Evolutionary conservation across 64 coral and sea anemone genomes (phyloP).

Genomic region (Stylophora pistillata): DNA sequence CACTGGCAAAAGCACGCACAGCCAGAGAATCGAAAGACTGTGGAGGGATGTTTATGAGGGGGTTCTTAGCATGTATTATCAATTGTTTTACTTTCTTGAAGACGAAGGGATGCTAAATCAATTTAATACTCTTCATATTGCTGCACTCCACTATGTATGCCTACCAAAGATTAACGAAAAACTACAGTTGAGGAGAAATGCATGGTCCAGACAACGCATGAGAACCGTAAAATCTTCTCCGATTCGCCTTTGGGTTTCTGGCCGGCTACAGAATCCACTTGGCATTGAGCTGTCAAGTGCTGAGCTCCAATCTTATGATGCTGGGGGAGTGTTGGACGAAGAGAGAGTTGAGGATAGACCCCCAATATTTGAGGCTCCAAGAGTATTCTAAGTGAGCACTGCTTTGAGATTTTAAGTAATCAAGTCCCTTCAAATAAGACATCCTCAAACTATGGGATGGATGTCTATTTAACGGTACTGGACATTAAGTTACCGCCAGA

Average conservation of each 20-base stretch:
- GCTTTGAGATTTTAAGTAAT: slow-evolving; percentile 16
- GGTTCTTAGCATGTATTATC: slow-evolving; percentile 54
- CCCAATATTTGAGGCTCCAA: slow-evolving; percentile 56
- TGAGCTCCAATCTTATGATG: slow-evolving; percentile 29
- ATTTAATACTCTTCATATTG: slow-evolving; percentile 41
- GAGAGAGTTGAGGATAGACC: slow-evolving; percentile 16
- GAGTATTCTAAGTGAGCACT: slow-evolving; percentile 32
- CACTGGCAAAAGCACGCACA: slow-evolving; percentile 75
- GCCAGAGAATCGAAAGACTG: slow-evolving; percentile 49
- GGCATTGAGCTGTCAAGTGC: slow-evolving; percentile 36
- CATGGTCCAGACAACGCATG: slow-evolving; percentile 68
- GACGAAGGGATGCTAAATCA: slow-evolving; percentile 58
- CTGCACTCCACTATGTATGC: slow-evolving; percentile 70
- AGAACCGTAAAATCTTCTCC: slow-evolving; percentile 57
- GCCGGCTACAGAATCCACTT: slow-evolving; percentile 62
- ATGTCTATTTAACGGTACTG: slow-evolving; percentile 65
- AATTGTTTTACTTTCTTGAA: slow-evolving; percentile 73
- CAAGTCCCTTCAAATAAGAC: slow-evolving; percentile 44
- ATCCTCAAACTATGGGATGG: slow-evolving; percentile 76
- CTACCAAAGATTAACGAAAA: slow-evolving; percentile 64
- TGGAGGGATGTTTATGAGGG: slow-evolving; percentile 70
- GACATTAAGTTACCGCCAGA: too few species aligned
- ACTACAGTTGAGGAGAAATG: slow-evolving; percentile 46
- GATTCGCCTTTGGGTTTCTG: slow-evolving; percentile 56
- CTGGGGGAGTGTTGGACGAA: slow-evolving; percentile 44